phyloP scores from a whole-genome alignment of 2,797 vertebrate genomes.

The Diplodus sargus region DNA sequence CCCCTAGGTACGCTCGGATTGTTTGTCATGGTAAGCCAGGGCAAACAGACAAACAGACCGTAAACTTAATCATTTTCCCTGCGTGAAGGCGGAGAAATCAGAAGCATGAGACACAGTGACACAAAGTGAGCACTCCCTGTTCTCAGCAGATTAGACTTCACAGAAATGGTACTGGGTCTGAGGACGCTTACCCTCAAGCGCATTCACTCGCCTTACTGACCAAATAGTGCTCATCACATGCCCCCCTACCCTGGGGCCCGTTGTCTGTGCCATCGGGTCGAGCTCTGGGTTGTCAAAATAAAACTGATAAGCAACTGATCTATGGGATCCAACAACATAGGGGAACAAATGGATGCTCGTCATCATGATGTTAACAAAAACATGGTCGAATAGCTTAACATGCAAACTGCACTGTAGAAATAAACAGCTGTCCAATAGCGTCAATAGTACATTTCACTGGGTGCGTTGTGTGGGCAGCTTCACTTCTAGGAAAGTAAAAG shows the following conservation, averaged over 20 bases:
- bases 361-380: background rate
- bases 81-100: slow-evolving; percentile 5
- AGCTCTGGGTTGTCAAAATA: background rate
- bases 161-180: slow-evolving; percentile 17
- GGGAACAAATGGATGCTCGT: background rate
- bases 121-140: slow-evolving; percentile 29
- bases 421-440: background rate
- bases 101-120: slow-evolving; percentile 15
- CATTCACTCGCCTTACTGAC: slow-evolving; percentile 28
- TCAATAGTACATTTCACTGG: background rate
- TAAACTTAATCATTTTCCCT: slow-evolving; percentile 16
- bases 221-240: slow-evolving; percentile 32
- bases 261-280: background rate
- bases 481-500: background rate
- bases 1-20: background rate
- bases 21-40: slow-evolving; percentile 21
- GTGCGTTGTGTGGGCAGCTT: background rate
- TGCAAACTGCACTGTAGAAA: background rate
- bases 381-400: background rate
- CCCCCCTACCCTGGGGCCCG: background rate
- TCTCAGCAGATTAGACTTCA: slow-evolving; percentile 22
- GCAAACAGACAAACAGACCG: slow-evolving; percentile 18
- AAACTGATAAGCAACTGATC: slow-evolving; percentile 7
- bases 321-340: background rate
- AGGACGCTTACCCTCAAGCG: slow-evolving; percentile 28